Evolutionary conservation across 2,113 vertebrate genomes (phyloP), one percentile per base, ranked within the genome.

Genomic region (Psammodynastes pulverulentus): DNA sequence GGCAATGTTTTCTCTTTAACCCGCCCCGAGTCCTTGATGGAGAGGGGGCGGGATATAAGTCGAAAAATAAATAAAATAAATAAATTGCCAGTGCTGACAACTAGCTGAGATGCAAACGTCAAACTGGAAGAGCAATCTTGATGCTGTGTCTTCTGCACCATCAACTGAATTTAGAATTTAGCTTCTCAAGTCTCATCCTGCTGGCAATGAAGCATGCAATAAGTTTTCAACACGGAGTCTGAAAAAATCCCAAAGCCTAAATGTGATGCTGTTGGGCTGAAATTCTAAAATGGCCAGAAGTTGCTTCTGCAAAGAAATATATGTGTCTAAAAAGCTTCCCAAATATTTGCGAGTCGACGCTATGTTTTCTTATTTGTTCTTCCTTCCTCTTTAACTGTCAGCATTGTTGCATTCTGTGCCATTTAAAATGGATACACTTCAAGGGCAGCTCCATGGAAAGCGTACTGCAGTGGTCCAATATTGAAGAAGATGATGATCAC

Each of bases 111-210:
- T 54, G 48, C 0, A 13, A 53, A 67, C 89, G 39, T 87, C 90
- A 90, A 91, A 84, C 87, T 95, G 34, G 51, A 29, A 26, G 51
- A 49, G 86, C 88, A 62, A 88, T n/a, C 87, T 93, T 29, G 84
- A 34, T n/a, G 87, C n/a, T 49, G n/a, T 46, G 91, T 84, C 48
- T 54, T 91, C 86, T 90, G 94, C 43, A n/a, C 3, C 91, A 89
- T 91, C 93, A 94, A 89, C 91, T 93, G 88, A 94, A 94, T 91
- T 95, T 48, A 92, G 89, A 94, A 94, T 91, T 95, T 48, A 88
- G 48, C 46, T 95, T 94, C 46, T 88, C 86, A 51, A 85, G 4
- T 49, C 94, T 58, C 91, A 93, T 91, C 46, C 91, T 89, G 8
- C 54, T 53, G 34, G 58, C 17, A 43, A 9, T 46, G 46, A n/a